phyloP scores from a whole-genome alignment of 2,888 invertebrate genomes.

The Epinotia brunnichana region DNA sequence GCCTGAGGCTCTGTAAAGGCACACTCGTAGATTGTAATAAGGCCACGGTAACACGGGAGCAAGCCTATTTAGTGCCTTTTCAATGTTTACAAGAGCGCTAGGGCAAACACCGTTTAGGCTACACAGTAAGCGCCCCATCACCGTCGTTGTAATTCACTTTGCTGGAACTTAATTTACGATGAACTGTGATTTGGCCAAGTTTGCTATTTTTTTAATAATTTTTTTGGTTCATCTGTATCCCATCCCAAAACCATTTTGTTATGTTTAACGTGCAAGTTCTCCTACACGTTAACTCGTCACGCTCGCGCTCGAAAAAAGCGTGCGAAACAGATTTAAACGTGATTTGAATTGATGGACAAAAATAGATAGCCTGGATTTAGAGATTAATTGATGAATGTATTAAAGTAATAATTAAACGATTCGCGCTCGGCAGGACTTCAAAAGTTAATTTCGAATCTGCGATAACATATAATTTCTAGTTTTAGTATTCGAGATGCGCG shows the following conservation, averaged over 20 bases:
- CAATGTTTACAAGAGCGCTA: conserved; percentile 62
- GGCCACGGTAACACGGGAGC: conserved; percentile 64
- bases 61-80: conserved; percentile 51
- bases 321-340: not conserved
- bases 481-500: conserved; percentile 66
- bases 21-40: conserved; percentile 74
- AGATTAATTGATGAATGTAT: not conserved
- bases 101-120: conserved; percentile 34
- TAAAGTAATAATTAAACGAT: not conserved
- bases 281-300: too few species aligned
- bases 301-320: too few species aligned
- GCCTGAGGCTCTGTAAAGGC: conserved; percentile 73
- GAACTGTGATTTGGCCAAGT: not conserved
- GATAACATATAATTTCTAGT: conserved; percentile 56
- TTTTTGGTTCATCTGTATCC: not conserved
- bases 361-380: not conserved
- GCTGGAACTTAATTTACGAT: not conserved
- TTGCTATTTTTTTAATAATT: not conserved
- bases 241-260: too few species aligned
- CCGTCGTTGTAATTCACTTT: not conserved
- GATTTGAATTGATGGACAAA: not conserved
- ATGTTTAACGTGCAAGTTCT: too few species aligned
- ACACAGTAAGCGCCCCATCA: conserved; percentile 22
- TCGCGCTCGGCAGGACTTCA: not conserved
- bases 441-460: conserved; percentile 6